Percentiles rank a stretch among this genome's conserved stretches.
Evolutionary conservation across 2,888 invertebrate genomes (phyloP).

Genomic region (Agonopterix heracliana): DNA sequence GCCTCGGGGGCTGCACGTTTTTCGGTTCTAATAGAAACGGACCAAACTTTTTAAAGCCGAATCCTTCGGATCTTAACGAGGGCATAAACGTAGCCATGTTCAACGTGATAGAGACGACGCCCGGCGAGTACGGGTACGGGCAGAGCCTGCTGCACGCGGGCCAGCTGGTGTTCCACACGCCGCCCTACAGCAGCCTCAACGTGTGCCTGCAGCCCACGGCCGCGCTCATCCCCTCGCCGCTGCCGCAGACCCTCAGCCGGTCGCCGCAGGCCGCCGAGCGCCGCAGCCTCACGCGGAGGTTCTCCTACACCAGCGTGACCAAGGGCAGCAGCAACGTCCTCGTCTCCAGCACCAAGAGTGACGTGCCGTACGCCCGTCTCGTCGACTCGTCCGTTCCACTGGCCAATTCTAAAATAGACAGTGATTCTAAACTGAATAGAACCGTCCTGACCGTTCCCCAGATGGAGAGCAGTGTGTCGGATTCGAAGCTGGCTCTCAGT

Average conservation of each 20-base stretch:
- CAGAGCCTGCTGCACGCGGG: conserved; percentile 93
- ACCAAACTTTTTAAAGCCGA: conserved; percentile 90
- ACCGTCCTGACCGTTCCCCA: conserved; percentile 73
- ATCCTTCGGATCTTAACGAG: conserved; percentile 85
- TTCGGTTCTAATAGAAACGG: conserved; percentile 96
- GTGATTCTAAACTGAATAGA: conserved; percentile 81
- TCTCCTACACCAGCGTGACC: conserved; percentile 65
- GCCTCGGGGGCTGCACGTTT: conserved; percentile 95
- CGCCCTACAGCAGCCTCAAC: conserved; percentile 88
- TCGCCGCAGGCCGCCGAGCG: conserved; percentile 33
- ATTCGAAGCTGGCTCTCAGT: conserved; percentile 89
- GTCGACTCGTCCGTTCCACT: conserved; percentile 81
- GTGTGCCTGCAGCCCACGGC: conserved; percentile 83
- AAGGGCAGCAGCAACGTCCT: conserved; percentile 63
- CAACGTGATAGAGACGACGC: conserved; percentile 80
- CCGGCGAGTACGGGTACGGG: conserved; percentile 93
- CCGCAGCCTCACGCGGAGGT: conserved; percentile 61
- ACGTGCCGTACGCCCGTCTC: conserved; percentile 88
- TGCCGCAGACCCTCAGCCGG: conserved; percentile 40
- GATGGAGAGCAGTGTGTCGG: conserved; percentile 88
- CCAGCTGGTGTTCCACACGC: conserved; percentile 92
- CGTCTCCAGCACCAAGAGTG: conserved; percentile 71
- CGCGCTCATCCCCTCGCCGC: conserved; percentile 62
- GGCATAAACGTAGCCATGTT: conserved; percentile 89
- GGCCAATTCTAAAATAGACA: conserved; percentile 79